Conservation (phyloP, 2,113 vertebrate genomes). For the Psittacula cyanocephala region DNA sequence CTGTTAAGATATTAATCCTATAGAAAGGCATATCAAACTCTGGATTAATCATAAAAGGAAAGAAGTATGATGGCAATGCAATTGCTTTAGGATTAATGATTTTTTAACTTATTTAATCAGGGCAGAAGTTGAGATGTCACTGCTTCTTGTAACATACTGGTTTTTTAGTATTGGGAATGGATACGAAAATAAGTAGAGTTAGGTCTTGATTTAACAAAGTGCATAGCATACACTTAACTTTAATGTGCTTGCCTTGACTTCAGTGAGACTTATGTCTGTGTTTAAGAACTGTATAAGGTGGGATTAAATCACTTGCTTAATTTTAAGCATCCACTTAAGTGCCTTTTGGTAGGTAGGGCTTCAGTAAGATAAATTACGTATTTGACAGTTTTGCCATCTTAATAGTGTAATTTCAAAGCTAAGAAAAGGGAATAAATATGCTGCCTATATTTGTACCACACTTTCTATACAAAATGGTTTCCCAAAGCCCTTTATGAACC, state of each 20-base stretch:
- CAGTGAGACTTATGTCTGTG: slow-evolving; percentile 8
- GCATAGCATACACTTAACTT: background rate
- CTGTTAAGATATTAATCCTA: slow-evolving; percentile 68
- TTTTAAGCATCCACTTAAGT: slow-evolving; percentile 42
- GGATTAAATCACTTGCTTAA: slow-evolving; percentile 39
- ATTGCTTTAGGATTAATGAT: slow-evolving; percentile 47
- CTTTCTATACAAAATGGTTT: slow-evolving; percentile 28
- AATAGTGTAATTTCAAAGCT: slow-evolving; percentile 41
- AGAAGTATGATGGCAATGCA: background rate
- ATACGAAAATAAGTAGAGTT: background rate
- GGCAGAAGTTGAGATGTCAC: slow-evolving; percentile 11
- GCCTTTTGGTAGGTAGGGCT: background rate
- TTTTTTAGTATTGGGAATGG: slow-evolving; percentile 6
- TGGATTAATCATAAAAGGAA: slow-evolving; percentile 32
- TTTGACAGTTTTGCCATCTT: slow-evolving; percentile 19
- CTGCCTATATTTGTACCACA: slow-evolving; percentile 16
- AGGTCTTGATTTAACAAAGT: slow-evolving; percentile 2
- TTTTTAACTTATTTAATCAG: slow-evolving; percentile 25
- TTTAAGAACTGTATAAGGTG: background rate
- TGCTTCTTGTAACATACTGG: background rate
- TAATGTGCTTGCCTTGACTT: slow-evolving; percentile 7
- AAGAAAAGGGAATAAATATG: slow-evolving; percentile 23
- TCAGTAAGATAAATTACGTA: background rate
- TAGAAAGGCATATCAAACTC: slow-evolving; percentile 46
- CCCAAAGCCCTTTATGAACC: slow-evolving; percentile 35